These are phyloP conservation scores for Merops nubicus DNA, from an alignment of 2,113 vertebrate genomes.

Conservation along the genomic window DNA sequence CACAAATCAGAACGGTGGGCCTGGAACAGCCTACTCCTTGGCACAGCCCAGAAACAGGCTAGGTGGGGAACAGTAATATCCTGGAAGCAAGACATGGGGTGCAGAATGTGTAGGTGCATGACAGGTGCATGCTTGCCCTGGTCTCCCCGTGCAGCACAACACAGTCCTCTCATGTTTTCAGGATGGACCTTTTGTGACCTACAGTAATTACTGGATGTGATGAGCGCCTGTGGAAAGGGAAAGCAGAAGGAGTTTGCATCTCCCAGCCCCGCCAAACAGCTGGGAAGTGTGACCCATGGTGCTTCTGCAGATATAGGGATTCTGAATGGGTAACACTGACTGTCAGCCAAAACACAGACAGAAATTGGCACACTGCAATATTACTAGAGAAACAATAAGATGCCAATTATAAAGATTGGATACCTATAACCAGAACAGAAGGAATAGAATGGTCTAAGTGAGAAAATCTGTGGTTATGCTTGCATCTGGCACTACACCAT, in stretches of 20 bases:
- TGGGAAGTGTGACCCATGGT: neutral
- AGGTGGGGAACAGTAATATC: neutral
- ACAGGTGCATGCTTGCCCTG: neutral
- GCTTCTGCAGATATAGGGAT: neutral
- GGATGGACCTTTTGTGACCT: neutral
- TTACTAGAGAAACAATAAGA: neutral
- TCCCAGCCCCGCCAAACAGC: neutral
- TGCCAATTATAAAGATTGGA: neutral
- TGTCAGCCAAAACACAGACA: neutral
- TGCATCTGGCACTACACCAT: neutral
- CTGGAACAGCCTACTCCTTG: neutral
- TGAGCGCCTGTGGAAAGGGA: neutral
- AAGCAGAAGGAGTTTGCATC: neutral
- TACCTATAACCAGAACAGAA: neutral
- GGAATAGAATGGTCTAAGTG: neutral
- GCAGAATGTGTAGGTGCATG: accelerated
- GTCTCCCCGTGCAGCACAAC: neutral
- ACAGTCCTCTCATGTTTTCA: neutral
- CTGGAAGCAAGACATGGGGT: accelerated
- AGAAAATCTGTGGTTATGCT: neutral
- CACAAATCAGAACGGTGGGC: neutral
- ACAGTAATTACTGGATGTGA: neutral
- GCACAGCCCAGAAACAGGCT: accelerated
- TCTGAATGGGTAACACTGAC: neutral
- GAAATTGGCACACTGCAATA: neutral